Base-by-base conservation (phyloP, 2,113 vertebrate genomes). In the Gasterosteus aculeatus region DNA sequence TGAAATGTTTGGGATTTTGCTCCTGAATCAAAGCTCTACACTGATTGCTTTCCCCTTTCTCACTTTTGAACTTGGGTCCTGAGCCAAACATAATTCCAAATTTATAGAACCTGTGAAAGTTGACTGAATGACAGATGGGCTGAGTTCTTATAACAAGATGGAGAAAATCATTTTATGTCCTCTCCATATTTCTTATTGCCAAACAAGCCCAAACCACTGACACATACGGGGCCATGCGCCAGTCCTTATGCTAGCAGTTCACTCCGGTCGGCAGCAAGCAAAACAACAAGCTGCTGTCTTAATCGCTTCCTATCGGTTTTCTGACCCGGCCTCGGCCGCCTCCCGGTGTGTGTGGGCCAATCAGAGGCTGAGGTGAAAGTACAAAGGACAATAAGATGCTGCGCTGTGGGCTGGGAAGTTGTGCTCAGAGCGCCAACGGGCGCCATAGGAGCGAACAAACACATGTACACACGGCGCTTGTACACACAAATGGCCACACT, bases 211-310 rank as follows among this genome's bases (percentile, higher is more conserved):
- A 83, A 79, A 79, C 41, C 75, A 81, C 77, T 76, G 83, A 83
- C 77, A 82, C 77, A 85, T 70, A 78, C 53, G 22, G 44, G 86
- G 79, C 79, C 82, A 83, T 85, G 75, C 78, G 77, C 68, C 78
- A 70, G 70, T 61, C 86, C 88, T 77, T 87, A 88, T 89, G 91
- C 71, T 85, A 59, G 80, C 76, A 71, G 64, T 87, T 80, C 82
- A 81, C 84, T 80, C 69, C 18, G 67, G 83, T 91, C 86, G 84
- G 69, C 83, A 84, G 85, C 72, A 57, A 87, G 68, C 86, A 84
- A 85, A 91, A 88, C 87, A 89, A 78, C 87, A 89, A 83, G 84
- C 86, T 87, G 84, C 69, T 71, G 71, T 83, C 83, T 80, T 10
- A 53, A 72, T 42, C 15, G 26, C 58, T 75, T 75, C 80, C 73